Evolutionary conservation across 2,888 invertebrate species (phyloP).

Genomic region (Chydorus sphaericus): DNA sequence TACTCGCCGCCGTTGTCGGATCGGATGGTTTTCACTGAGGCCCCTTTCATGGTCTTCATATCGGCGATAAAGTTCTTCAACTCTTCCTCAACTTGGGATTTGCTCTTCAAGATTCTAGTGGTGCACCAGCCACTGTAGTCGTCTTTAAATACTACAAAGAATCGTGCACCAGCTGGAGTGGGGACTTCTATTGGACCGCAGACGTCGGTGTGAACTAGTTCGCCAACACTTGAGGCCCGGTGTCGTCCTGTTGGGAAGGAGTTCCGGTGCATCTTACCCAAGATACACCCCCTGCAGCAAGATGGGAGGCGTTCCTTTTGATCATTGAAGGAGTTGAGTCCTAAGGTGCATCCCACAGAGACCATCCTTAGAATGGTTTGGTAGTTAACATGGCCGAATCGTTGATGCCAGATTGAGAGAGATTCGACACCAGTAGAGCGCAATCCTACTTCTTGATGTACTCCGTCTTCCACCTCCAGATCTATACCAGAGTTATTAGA

Average conservation of each 20-base stretch:
- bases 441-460: too few species aligned
- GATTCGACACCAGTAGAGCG: background rate
- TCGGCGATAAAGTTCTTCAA: background rate
- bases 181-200: background rate
- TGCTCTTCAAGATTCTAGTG: background rate
- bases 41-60: background rate
- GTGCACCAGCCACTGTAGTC: background rate
- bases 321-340: background rate
- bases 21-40: background rate
- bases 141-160: background rate
- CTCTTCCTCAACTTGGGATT: background rate
- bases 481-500: too few species aligned
- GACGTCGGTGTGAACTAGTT: background rate
- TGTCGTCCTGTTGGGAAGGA: background rate
- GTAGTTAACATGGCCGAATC: background rate
- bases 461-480: too few species aligned
- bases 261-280: background rate
- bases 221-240: background rate
- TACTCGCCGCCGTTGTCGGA: background rate
- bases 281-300: background rate
- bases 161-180: background rate
- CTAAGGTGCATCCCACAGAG: background rate
- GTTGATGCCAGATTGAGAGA: background rate
- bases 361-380: background rate
- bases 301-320: background rate